A percentile compares a stretch with the other conserved stretches of the same genome.
Evolutionary conservation across 1,140 invertebrate genomes (phyloP).

Genomic region (Coenobita brevimanus): DNA sequence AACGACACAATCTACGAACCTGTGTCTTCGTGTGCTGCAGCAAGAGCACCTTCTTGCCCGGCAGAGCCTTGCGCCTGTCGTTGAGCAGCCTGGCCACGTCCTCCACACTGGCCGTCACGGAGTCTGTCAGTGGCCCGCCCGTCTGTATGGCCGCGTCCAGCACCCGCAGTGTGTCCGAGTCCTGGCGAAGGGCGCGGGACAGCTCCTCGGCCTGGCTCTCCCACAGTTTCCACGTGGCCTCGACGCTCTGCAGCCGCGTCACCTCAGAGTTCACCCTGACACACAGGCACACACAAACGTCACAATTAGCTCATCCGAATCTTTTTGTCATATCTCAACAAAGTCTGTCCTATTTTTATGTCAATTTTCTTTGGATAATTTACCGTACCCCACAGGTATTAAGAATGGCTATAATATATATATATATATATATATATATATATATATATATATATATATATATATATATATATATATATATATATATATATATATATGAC

Average conservation of each 20-base stretch:
- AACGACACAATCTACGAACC: background rate
- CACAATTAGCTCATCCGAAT: too few relatives aligned
- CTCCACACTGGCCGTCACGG: slow-evolving; percentile 78
- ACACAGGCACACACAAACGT: background rate
- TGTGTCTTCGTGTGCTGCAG: slow-evolving; percentile 62
- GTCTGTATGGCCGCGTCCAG: slow-evolving; percentile 79
- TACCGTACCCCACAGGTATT: background rate
- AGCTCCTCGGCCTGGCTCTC: slow-evolving; percentile 79
- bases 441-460: slow-evolving; percentile 27
- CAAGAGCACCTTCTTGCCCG: slow-evolving; percentile 32
- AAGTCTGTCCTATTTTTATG: background rate
- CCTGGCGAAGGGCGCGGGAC: slow-evolving; percentile 78
- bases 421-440: slow-evolving; percentile 27
- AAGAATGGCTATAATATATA: background rate
- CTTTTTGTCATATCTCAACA: too few relatives aligned
- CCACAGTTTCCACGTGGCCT: slow-evolving; percentile 79
- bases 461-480: slow-evolving; percentile 27
- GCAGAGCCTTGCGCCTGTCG: slow-evolving; percentile 76
- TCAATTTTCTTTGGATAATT: background rate
- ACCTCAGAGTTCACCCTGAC: slow-evolving; percentile 41
- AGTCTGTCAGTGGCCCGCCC: slow-evolving; percentile 76
- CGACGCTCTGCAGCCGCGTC: slow-evolving; percentile 73
- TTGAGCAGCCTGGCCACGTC: slow-evolving; percentile 81
- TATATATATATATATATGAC: too few relatives aligned
- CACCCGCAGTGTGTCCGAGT: slow-evolving; percentile 79